These are phyloP conservation scores for Nephrotoma flavescens DNA, from an alignment of 2,888 invertebrate genomes.

Conservation along the genomic window DNA sequence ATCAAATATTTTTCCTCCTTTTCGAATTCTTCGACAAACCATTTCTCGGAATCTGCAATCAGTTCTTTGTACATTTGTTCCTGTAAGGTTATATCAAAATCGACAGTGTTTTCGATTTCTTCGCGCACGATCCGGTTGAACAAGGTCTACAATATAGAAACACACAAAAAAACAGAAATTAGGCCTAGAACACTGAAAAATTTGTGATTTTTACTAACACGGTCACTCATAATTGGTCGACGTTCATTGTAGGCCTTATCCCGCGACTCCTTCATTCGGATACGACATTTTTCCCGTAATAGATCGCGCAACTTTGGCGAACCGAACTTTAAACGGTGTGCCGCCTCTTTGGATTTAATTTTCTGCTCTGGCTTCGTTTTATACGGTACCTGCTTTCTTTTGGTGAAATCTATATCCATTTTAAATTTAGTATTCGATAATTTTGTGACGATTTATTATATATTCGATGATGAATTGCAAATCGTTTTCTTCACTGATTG, in stretches of 20 bases:
- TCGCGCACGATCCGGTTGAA: conserved; percentile 19
- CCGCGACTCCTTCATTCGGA: conserved; percentile 23
- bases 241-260: conserved; percentile 15
- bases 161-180: neutral
- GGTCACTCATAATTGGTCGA: neutral
- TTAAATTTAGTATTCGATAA: neutral
- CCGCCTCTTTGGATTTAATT: conserved; percentile 20
- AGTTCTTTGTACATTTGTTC: conserved; percentile 24
- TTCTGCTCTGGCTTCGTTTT: conserved; percentile 24
- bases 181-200: neutral
- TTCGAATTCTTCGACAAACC: conserved; percentile 23
- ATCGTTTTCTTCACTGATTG: neutral
- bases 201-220: neutral
- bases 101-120: conserved; percentile 22
- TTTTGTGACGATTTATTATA: neutral
- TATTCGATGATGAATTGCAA: neutral
- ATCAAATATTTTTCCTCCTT: conserved; percentile 19
- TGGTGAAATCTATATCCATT: neutral
- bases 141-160: conserved; percentile 8
- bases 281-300: conserved; percentile 26
- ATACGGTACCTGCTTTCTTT: neutral
- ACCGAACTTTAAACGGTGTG: conserved; percentile 21
- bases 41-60: conserved; percentile 22
- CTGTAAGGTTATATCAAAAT: conserved; percentile 23
- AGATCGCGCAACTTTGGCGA: conserved; percentile 23